Percentiles rank a stretch among this genome's conserved stretches.
phyloP scores from a whole-genome alignment of 2,797 vertebrate genomes.

The Microctenopoma steveboyesi region DNA sequence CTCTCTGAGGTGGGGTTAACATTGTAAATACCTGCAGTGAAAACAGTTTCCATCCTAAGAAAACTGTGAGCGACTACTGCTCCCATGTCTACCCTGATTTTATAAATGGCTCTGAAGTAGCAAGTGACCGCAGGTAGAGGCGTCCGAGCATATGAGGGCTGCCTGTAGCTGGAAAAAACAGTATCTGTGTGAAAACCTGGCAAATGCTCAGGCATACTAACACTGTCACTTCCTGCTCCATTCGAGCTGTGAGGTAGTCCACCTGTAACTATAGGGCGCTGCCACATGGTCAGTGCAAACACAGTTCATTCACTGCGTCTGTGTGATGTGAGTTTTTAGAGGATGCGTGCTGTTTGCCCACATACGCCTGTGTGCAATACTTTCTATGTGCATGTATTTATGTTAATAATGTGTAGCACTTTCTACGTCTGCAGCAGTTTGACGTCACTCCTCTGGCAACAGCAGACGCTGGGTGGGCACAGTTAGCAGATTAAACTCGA shows the following conservation, averaged over 20 bases:
- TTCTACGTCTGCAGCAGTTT: conserved; percentile 12
- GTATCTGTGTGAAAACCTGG: conserved; percentile 44
- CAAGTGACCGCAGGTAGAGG: conserved; percentile 32
- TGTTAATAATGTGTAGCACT: neutral
- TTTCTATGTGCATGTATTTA: neutral
- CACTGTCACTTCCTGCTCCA: conserved; percentile 15
- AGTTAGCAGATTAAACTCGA: conserved; percentile 6
- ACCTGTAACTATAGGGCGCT: conserved; percentile 21
- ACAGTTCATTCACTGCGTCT: conserved; percentile 22
- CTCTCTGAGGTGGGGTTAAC: conserved; percentile 57
- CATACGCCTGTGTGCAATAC: neutral
- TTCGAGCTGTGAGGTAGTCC: conserved; percentile 27
- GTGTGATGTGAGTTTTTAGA: neutral
- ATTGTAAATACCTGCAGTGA: conserved; percentile 64
- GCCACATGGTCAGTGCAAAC: conserved; percentile 42
- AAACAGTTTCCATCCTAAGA: conserved; percentile 51
- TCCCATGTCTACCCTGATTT: conserved; percentile 33
- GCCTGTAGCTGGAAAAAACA: conserved; percentile 64
- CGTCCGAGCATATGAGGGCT: conserved; percentile 54
- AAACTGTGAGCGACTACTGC: conserved; percentile 59
- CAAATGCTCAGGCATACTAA: neutral
- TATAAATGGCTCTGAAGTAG: conserved; percentile 55
- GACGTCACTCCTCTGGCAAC: conserved; percentile 11
- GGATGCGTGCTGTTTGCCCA: conserved; percentile 6
- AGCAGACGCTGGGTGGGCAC: conserved; percentile 12